A percentile compares a stretch with the other conserved stretches of the same genome.
These are phyloP conservation scores for Chanos chanos DNA, from an alignment of 2,797 vertebrate genomes.

Conservation along the genomic window DNA sequence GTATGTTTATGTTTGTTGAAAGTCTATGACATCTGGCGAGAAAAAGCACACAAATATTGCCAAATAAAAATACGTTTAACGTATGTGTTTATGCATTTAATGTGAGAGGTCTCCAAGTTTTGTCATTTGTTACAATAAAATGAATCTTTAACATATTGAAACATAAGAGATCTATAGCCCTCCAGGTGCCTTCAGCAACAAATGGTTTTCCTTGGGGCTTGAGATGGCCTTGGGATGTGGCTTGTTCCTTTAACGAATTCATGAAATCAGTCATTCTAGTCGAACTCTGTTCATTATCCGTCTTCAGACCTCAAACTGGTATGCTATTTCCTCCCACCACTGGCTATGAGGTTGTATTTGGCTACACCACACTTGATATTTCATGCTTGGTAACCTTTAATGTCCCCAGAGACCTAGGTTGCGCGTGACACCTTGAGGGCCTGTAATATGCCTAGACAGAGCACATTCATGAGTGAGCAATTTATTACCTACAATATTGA, in stretches of 20 bases:
- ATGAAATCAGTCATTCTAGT: constrained; percentile 67
- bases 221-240: neutral
- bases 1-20: too few species aligned
- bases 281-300: constrained; percentile 8
- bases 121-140: too few species aligned
- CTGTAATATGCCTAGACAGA: constrained; percentile 61
- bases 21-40: too few species aligned
- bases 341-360: neutral
- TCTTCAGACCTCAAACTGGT: constrained; percentile 59
- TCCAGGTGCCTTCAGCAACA: too few species aligned
- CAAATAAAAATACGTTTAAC: too few species aligned
- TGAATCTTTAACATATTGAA: too few species aligned
- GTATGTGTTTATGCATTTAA: too few species aligned
- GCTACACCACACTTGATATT: constrained; percentile 47
- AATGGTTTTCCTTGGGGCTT: neutral
- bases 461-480: too few species aligned
- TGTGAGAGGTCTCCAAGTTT: too few species aligned
- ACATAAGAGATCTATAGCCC: too few species aligned
- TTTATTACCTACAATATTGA: too few species aligned
- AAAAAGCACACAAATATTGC: too few species aligned
- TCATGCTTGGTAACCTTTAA: constrained; percentile 58
- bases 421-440: constrained; percentile 55
- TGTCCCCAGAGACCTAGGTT: constrained; percentile 39
- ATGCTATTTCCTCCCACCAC: constrained; percentile 52
- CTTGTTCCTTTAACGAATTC: constrained; percentile 57